phyloP scores from a whole-genome alignment of 2,113 vertebrate species.

The Sander lucioperca region DNA sequence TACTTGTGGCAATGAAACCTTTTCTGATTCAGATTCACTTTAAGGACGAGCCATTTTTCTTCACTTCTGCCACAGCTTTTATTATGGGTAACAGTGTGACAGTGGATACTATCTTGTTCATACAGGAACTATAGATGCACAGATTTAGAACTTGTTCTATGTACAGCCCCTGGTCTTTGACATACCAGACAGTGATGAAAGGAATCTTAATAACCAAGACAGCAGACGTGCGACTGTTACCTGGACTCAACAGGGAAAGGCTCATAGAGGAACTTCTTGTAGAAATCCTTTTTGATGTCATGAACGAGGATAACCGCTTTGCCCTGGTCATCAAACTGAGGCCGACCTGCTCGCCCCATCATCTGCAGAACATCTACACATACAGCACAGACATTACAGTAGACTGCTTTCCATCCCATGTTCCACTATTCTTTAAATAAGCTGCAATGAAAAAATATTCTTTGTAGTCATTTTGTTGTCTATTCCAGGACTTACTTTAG shows the following conservation, averaged over 20 bases:
- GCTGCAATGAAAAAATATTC: neutral
- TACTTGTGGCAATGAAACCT: too few relatives aligned
- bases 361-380: slow-evolving; percentile 97
- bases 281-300: slow-evolving; percentile 99
- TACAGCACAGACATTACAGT: slow-evolving; percentile 6
- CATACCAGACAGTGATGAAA: neutral
- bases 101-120: neutral
- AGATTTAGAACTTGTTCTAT: neutral
- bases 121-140: neutral
- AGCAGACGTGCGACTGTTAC: slow-evolving; percentile 74
- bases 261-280: slow-evolving; percentile 99
- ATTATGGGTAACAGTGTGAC: neutral
- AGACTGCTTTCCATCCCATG: neutral
- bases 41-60: neutral
- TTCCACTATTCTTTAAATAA: neutral
- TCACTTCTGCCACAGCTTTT: neutral
- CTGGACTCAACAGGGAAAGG: slow-evolving; percentile 99
- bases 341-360: slow-evolving; percentile 98
- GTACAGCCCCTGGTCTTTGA: neutral
- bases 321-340: slow-evolving; percentile 98
- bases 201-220: neutral
- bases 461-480: neutral
- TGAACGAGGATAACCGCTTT: slow-evolving; percentile 99
- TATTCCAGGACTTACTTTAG: neutral
- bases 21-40: neutral